These are phyloP conservation scores for Teleogryllus oceanicus DNA, from an alignment of 2,888 invertebrate species.

Conservation along the genomic window DNA sequence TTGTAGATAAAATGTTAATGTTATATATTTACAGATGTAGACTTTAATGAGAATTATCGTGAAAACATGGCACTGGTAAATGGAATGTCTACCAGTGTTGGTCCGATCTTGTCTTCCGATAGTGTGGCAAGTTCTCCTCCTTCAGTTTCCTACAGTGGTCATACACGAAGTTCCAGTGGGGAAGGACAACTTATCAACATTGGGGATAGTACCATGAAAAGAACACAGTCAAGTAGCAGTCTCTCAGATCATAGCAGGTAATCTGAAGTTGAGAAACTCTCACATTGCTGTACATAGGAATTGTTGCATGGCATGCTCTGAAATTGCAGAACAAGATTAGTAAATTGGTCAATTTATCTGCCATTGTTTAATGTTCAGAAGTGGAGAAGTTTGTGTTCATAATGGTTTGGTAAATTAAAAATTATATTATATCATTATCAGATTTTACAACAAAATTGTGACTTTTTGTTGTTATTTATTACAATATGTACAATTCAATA, in stretches of 20 bases:
- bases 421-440: too few relatives aligned
- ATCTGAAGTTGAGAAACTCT: not conserved
- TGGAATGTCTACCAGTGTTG: constrained; percentile 34
- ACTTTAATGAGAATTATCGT: constrained; percentile 64
- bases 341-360: too few relatives aligned
- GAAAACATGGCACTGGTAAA: constrained; percentile 32
- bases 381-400: too few relatives aligned
- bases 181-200: constrained; percentile 56
- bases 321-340: too few relatives aligned
- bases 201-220: constrained; percentile 48
- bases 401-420: too few relatives aligned
- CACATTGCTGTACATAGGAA: too few relatives aligned
- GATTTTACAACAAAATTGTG: too few relatives aligned
- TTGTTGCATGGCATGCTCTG: too few relatives aligned
- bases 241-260: constrained; percentile 53
- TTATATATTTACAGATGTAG: constrained; percentile 53
- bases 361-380: too few relatives aligned
- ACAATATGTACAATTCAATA: too few relatives aligned
- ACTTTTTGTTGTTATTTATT: too few relatives aligned
- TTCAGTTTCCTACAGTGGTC: constrained; percentile 40
- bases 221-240: constrained; percentile 66
- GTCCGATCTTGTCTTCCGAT: constrained; percentile 18
- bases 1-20: constrained; percentile 21
- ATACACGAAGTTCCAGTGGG: constrained; percentile 59
- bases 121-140: constrained; percentile 25